Percentiles rank a stretch among this genome's conserved stretches.
phyloP scores from a whole-genome alignment of 2,888 invertebrate species.

The Hedya salicella region DNA sequence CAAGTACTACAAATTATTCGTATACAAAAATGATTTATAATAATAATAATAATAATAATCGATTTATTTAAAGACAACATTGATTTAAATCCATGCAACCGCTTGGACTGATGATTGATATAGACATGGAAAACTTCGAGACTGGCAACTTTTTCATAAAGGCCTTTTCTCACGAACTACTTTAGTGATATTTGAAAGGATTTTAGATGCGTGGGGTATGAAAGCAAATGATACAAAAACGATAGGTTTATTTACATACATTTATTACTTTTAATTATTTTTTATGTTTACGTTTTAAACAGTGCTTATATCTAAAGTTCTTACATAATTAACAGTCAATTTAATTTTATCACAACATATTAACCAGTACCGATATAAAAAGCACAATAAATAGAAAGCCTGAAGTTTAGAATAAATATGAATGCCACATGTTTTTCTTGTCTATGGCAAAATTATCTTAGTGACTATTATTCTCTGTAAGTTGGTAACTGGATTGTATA shows the following conservation, averaged over 20 bases:
- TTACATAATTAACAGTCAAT: slow-evolving; percentile 42
- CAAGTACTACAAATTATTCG: too few species aligned
- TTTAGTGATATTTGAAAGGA: too few species aligned
- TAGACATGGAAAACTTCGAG: too few species aligned
- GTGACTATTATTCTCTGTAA: slow-evolving; percentile 30
- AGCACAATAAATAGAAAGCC: slow-evolving; percentile 41
- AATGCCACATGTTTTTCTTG: slow-evolving; percentile 36
- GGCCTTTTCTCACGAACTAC: background rate
- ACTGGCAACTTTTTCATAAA: background rate
- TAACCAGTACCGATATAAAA: slow-evolving; percentile 26
- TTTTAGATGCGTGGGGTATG: too few species aligned
- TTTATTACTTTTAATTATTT: background rate
- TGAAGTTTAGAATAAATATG: slow-evolving; percentile 38
- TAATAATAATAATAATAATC: too few species aligned
- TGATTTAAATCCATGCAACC: too few species aligned
- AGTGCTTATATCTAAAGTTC: slow-evolving; percentile 10
- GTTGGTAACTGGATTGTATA: slow-evolving; percentile 40
- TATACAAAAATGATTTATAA: too few species aligned
- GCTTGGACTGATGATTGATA: too few species aligned
- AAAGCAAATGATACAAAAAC: background rate
- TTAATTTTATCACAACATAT: slow-evolving; percentile 41
- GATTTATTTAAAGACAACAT: too few species aligned
- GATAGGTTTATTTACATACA: slow-evolving; percentile 10
- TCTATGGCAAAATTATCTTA: slow-evolving; percentile 37
- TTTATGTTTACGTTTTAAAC: background rate